Percentiles rank a stretch among this genome's conserved stretches.
phyloP scores from a whole-genome alignment of 2,113 vertebrate species.

The Corvus moneduloides region DNA sequence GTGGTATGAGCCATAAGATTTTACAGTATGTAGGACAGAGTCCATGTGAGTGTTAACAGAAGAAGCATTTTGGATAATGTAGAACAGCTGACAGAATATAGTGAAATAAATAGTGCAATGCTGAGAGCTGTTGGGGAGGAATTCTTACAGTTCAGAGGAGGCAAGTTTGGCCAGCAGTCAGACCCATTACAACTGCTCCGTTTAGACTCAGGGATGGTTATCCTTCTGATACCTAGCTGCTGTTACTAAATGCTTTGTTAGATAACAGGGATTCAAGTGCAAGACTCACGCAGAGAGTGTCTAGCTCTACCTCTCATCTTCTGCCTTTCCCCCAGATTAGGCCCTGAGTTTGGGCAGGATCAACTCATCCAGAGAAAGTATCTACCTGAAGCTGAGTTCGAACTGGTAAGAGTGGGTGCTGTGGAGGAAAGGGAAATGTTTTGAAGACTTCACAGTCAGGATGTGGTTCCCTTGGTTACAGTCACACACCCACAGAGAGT shows the following conservation, averaged over 20 bases:
- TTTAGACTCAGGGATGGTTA: not conserved
- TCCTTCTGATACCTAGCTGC: not conserved
- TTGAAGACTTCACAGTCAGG: not conserved
- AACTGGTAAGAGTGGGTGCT: not conserved
- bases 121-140: conserved; percentile 7
- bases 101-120: conserved; percentile 62
- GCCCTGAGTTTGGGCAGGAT: not conserved
- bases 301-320: not conserved
- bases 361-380: not conserved
- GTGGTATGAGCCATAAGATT: conserved; percentile 70
- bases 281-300: not conserved
- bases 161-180: conserved; percentile 56
- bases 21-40: conserved; percentile 70
- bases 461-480: not conserved
- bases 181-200: not conserved
- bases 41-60: conserved; percentile 70
- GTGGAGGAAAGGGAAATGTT: not conserved
- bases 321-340: not conserved
- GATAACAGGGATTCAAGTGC: not conserved
- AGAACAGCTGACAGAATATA: conserved; percentile 65
- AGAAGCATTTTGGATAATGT: conserved; percentile 66
- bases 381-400: not conserved
- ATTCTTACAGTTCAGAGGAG: conserved; percentile 57
- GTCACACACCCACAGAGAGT: not conserved
- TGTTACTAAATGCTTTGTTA: not conserved